Evolutionary conservation across 2,113 vertebrate genomes (phyloP).

Genomic region (Anoplopoma fimbria): DNA sequence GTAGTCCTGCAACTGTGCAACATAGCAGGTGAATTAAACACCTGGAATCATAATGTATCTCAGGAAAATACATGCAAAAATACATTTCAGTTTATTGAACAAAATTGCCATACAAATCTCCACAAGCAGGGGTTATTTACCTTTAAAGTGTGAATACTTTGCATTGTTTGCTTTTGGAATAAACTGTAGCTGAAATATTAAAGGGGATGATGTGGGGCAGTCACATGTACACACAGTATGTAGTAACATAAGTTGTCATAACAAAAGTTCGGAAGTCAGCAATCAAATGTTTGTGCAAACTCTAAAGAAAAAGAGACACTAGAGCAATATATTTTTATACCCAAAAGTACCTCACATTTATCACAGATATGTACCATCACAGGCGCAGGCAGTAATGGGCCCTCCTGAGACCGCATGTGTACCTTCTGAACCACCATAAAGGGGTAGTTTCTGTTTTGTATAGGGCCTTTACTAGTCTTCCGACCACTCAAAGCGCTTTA

Average conservation of each 20-base stretch:
- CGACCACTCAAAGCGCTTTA: too few species aligned
- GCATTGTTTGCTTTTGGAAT: background rate
- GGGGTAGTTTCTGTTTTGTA: background rate
- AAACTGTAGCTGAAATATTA: background rate
- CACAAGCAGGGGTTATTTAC: background rate
- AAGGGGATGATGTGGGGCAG: background rate
- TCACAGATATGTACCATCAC: conserved; percentile 14
- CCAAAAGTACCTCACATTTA: conserved; percentile 12
- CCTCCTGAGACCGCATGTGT: conserved; percentile 25
- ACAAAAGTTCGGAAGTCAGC: background rate
- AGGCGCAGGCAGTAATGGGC: conserved; percentile 21
- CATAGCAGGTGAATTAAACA: conserved; percentile 54
- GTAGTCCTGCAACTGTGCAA: conserved; percentile 38
- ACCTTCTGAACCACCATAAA: background rate
- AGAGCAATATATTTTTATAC: background rate
- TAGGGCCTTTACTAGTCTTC: background rate
- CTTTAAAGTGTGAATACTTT: background rate
- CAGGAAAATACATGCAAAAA: conserved; percentile 7
- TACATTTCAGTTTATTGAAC: background rate
- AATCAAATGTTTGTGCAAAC: conserved; percentile 17
- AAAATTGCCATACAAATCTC: background rate
- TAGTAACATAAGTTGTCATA: background rate
- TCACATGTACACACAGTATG: background rate
- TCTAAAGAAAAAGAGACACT: background rate
- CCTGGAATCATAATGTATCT: conserved; percentile 34